phyloP scores from a whole-genome alignment of 2,888 invertebrate genomes.

The Nymphalis polychloros region DNA sequence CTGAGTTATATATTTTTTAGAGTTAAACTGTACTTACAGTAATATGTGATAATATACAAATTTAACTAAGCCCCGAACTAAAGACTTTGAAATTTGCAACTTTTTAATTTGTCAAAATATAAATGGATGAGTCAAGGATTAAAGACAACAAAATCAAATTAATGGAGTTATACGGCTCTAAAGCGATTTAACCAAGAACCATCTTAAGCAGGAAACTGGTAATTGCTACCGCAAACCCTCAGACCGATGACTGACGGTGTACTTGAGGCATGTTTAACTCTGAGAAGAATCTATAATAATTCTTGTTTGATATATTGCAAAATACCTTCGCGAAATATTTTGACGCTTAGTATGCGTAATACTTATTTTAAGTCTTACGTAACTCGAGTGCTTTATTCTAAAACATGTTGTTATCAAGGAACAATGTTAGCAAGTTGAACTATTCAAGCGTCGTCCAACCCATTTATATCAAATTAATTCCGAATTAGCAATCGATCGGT shows the following conservation, averaged over 20 bases:
- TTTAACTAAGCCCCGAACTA: too few relatives aligned
- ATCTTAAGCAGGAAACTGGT: background rate
- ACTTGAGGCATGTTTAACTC: constrained; percentile 8
- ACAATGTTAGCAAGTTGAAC: background rate
- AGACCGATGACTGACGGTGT: background rate
- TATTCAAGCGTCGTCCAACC: background rate
- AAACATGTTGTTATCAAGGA: background rate
- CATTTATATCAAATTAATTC: constrained; percentile 34
- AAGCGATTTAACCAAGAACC: background rate
- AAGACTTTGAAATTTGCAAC: too few relatives aligned
- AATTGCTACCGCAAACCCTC: constrained; percentile 5
- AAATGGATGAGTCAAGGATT: background rate
- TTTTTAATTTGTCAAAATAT: too few relatives aligned
- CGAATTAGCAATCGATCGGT: constrained; percentile 36
- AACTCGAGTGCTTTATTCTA: background rate
- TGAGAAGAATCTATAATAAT: background rate
- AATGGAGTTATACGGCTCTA: background rate
- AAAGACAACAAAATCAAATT: too few relatives aligned
- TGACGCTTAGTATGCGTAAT: background rate
- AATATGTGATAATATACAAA: too few relatives aligned
- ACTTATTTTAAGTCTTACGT: background rate
- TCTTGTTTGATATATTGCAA: constrained; percentile 3
- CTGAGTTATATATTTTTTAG: constrained; percentile 10
- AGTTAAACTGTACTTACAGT: background rate
- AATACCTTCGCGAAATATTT: background rate